These are phyloP conservation scores for Tenualosa ilisha DNA, from an alignment of 2,797 vertebrate genomes.

Conservation along the genomic window DNA sequence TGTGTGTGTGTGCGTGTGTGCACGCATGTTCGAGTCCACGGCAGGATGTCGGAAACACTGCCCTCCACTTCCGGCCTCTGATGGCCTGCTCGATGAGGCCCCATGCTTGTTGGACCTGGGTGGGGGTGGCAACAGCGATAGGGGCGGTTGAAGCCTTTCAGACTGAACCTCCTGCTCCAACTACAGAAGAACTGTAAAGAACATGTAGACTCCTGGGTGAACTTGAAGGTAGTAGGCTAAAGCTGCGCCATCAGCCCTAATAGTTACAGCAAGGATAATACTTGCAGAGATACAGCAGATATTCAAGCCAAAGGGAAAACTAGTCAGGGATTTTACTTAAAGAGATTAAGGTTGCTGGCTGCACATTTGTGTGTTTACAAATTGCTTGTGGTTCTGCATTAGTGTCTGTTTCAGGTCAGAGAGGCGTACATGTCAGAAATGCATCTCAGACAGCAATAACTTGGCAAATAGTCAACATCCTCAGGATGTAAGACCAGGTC, in stretches of 20 bases:
- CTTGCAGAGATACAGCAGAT: too few relatives aligned
- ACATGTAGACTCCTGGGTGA: not conserved
- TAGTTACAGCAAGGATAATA: not conserved
- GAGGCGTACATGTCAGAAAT: too few relatives aligned
- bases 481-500: not conserved
- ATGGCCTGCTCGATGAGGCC: conserved; percentile 43
- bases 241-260: not conserved
- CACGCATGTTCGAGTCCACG: conserved; percentile 29
- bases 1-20: conserved; percentile 21
- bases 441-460: too few relatives aligned
- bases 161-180: not conserved
- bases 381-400: too few relatives aligned
- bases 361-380: too few relatives aligned
- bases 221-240: not conserved
- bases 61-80: conserved; percentile 74
- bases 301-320: too few relatives aligned
- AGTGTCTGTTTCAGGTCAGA: too few relatives aligned
- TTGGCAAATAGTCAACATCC: not conserved
- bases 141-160: not conserved
- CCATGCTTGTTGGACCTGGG: not conserved
- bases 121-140: not conserved
- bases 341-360: too few relatives aligned
- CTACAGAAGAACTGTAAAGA: not conserved
- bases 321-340: too few relatives aligned
- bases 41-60: conserved; percentile 76